A percentile compares a stretch with the other conserved stretches of the same genome.
Evolutionary conservation across 2,888 invertebrate species (phyloP).

Genomic region (Oxytorus armatus): DNA sequence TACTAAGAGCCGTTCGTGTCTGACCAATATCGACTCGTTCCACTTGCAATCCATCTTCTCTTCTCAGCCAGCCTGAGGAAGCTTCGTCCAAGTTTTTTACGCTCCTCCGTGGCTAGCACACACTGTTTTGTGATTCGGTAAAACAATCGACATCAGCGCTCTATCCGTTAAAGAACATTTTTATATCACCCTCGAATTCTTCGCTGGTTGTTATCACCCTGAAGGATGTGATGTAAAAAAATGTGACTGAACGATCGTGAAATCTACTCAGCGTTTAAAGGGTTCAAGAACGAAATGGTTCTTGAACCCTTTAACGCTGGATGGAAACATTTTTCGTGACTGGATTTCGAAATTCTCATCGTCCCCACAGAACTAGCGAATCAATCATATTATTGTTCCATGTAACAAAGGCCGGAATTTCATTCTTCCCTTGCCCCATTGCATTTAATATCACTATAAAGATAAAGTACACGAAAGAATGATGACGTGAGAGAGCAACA

Average conservation of each 20-base stretch:
- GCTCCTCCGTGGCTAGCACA: too few relatives aligned
- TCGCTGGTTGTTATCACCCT: too few relatives aligned
- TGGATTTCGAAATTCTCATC: neutral
- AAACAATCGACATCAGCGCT: neutral
- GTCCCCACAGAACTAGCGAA: neutral
- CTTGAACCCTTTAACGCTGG: too few relatives aligned
- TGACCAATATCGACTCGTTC: slow-evolving; percentile 48
- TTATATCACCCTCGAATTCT: neutral
- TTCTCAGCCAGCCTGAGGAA: too few relatives aligned
- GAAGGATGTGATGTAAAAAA: too few relatives aligned
- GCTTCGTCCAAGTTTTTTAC: too few relatives aligned
- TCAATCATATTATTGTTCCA: neutral
- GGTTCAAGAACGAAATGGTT: too few relatives aligned
- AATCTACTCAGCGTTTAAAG: too few relatives aligned
- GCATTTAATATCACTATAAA: slow-evolving; percentile 3
- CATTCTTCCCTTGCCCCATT: too few relatives aligned
- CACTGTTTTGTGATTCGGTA: too few relatives aligned
- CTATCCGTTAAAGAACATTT: neutral
- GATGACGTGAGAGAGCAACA: slow-evolving; percentile 37
- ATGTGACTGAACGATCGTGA: too few relatives aligned
- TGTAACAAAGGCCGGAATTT: neutral
- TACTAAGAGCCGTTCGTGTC: slow-evolving; percentile 29
- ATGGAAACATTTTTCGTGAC: too few relatives aligned
- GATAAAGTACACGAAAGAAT: slow-evolving; percentile 12
- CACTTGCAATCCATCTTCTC: slow-evolving; percentile 45